Base-by-base conservation (phyloP, 2,113 vertebrate genomes). In the Gasterosteus nipponicus region DNA sequence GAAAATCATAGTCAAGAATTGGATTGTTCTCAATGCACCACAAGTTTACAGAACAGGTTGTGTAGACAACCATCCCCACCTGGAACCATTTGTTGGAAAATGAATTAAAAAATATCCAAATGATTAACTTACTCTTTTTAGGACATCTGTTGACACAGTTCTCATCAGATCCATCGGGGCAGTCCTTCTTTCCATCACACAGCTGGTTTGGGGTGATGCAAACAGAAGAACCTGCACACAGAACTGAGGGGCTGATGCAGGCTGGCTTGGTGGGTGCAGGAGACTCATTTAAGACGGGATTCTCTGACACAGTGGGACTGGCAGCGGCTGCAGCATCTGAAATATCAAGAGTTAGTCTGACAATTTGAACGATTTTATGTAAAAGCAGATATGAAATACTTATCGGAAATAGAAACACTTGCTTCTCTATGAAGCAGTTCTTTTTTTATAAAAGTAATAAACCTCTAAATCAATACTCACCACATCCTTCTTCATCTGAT, bases 131-230 rank as follows among this genome's bases (percentile, higher is more conserved):
- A 97, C 96, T 93, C 85, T 81, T 87, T 7, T 73, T 79, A 10
- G 81, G 85, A 33, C 96, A 98, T 68, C 75, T 69, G 44, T 70
- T 82, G 9, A 91, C 42, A 8, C 95, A 97, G 3, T 87, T 81
- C 0, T 93, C 96, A 77, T 98, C 96, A 0, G 94, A 96, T 7
- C 94, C 96, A 78, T 97, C 96, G 0, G 74, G 79, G 51, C 97
- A 97, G 90, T 97, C 96, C 26, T 66, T 81, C n/a, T 73, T 90
- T 5, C 95, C 95, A 14, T 97, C 94, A 65, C 96, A 97, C n/a
- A 96, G 5, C 35, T 93, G 94, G 16, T 89, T 89, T 8, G 73
- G 86, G 26, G 86, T 74, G 22, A 97, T 81, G 0, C 96, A 91
- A 2, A 84, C 7, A 95, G 69, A 47, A 1, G 85, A 89, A 78